Percentiles rank a stretch among this genome's conserved stretches.
These are phyloP conservation scores for Pipra filicauda DNA, from an alignment of 2,113 vertebrate genomes.

Conservation along the genomic window DNA sequence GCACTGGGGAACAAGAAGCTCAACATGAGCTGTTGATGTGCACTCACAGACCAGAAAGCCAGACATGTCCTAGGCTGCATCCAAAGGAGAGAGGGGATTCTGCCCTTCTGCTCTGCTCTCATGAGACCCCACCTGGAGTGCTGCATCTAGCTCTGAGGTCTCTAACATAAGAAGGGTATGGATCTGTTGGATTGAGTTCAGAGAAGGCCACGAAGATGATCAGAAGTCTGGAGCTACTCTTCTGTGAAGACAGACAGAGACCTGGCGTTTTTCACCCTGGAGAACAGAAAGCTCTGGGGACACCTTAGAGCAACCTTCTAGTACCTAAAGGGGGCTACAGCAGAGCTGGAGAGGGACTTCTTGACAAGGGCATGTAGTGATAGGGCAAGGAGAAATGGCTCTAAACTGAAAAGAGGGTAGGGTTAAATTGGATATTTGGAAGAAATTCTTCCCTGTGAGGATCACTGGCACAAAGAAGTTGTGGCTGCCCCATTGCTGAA, in stretches of 20 bases:
- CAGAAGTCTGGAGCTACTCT: background rate
- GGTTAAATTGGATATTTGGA: background rate
- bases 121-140: background rate
- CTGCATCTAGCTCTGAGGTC: background rate
- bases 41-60: background rate
- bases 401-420: background rate
- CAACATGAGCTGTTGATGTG: background rate
- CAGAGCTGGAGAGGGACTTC: background rate
- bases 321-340: background rate
- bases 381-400: background rate
- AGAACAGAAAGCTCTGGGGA: background rate
- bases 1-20: background rate
- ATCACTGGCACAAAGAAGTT: background rate
- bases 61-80: background rate
- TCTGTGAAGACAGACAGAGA: background rate
- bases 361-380: background rate
- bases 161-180: accelerated
- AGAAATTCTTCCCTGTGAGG: background rate
- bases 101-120: background rate
- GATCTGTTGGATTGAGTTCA: background rate
- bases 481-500: background rate
- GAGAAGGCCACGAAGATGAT: background rate
- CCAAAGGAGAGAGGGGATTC: background rate
- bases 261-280: background rate
- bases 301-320: background rate